Evolutionary conservation across 2,888 invertebrate species (phyloP), one percentile per base, ranked within the genome.

Genomic region (Xanthia icteritia): DNA sequence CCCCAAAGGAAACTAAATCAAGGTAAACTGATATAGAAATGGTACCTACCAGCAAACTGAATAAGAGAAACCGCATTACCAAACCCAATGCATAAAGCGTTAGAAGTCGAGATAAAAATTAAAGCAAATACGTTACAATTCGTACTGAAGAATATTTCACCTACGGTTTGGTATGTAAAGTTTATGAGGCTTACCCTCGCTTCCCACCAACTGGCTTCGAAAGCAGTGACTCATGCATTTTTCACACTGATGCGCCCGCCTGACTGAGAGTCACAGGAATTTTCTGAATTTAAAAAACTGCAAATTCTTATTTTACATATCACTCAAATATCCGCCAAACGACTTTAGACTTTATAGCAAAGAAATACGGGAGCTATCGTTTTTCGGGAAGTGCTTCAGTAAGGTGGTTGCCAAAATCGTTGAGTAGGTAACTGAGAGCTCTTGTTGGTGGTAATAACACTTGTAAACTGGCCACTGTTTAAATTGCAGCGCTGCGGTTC

Each of bases 151-250:
- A 83, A 85, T 79, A 78, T 83, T 86, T 81, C 73, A 83, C 76
- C 78, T 79, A 80, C 76, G 65, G 72, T 71, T 77, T 73, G 76
- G 70, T 77, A 86, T 88, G 82, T 86, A 85, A 84, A 85, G 83
- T 88, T 89, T 90, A 90, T 89, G 89, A 89, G 80, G 85, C 77
- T 76, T 82, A 78, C 84, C 80, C 51, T 73, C 76, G 79, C 83
- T 90, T 90, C 86, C 88, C 86, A 81, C 82, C 87, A 87, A 89
- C 89, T 89, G 84, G 85, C 85, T 87, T 80, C 86, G 83, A 89
- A 87, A 86, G 90, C 90, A 92, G 91, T 91, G 92, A 91, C 91
- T 94, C 94, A 92, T 94, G 92, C 92, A 95, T 94, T 94, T 94
- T 94, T 93, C 94, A 94, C 92, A 89, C 90, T 90, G 90, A 91